A percentile compares a stretch with the other conserved stretches of the same genome.
Evolutionary conservation across 2,797 vertebrate species (phyloP).

Genomic region (Peromyscus attwateri): DNA sequence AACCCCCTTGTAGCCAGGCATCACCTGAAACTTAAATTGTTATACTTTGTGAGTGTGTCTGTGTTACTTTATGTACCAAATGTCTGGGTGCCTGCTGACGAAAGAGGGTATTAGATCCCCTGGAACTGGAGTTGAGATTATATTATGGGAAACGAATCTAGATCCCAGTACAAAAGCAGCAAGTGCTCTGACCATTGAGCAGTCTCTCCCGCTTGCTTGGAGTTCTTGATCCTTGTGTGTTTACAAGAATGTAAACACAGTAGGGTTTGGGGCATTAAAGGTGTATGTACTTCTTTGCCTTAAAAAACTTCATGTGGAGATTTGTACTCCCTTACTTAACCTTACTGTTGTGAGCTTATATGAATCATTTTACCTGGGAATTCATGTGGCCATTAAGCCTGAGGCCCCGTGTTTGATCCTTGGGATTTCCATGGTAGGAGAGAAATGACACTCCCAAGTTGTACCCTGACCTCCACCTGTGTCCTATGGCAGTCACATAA

Average conservation of each 20-base stretch:
- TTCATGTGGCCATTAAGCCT: background rate
- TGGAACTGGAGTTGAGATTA: background rate
- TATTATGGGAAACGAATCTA: background rate
- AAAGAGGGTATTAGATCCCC: background rate
- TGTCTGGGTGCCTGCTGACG: background rate
- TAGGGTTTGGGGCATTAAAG: background rate
- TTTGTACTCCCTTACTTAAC: background rate
- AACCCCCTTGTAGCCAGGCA: background rate
- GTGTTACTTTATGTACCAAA: background rate
- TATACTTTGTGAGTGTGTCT: background rate
- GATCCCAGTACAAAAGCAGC: background rate
- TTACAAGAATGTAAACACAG: no score
- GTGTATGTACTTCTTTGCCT: no score
- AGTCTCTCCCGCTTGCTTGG: background rate
- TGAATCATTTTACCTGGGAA: background rate
- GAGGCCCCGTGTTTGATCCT: background rate
- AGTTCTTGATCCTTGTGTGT: background rate
- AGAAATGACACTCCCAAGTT: background rate
- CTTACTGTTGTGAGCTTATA: background rate
- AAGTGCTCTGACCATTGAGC: background rate
- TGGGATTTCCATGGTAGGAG: background rate
- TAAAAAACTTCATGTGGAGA: background rate
- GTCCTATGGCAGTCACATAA: background rate
- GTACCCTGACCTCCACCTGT: background rate
- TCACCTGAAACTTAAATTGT: background rate